Base-by-base conservation (phyloP, 2,113 vertebrate genomes). In the Chlorodrepanis virens region DNA sequence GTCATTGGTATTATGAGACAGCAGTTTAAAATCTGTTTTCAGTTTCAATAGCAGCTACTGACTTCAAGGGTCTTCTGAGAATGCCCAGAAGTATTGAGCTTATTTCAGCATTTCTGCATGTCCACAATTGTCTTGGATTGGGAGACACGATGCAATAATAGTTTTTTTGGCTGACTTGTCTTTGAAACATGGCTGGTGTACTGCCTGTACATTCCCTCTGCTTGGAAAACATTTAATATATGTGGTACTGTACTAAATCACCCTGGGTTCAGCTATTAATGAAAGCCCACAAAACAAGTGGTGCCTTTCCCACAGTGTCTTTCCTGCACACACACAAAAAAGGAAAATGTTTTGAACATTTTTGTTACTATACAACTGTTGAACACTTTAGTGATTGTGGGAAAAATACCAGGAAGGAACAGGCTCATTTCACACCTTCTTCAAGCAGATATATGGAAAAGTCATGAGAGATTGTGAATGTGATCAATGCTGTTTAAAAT, bases 61-160 rank as follows among this genome's bases (percentile, higher is more conserved):
- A 29, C 52, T 89, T 87, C 42, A 60, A 71, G 47, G 6, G 12
- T 20, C 29, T 82, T 82, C 24, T 60, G 31, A 83, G 61, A 68
- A 42, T 44, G 21, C 29, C 52, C 11, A 22, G 68, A 77, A 74
- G 8, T 78, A 20, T 2, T 79, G 53, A 59, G 18, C 6, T 70
- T 69, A 29, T 63, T 86, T 90, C 39, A 42, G 24, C 35, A 59
- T 84, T 83, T 94, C 15, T 35, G 21, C 18, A 6, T 27, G 49
- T 89, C 49, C 70, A 11, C 11, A 42, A 4, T 44, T 67, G 11
- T 12, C 14, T 53, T 83, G 85, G 14, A 37, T 1, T 47, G 23
- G 52, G 28, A 83, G n/a, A 53, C 11, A 21, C 0, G 0, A 13
- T 53, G 28, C 42, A 44, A 33, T 14, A 35, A 19, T 17, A 40